These are phyloP conservation scores for Geococcyx californianus DNA, from an alignment of 2,113 vertebrate species.

Conservation along the genomic window DNA sequence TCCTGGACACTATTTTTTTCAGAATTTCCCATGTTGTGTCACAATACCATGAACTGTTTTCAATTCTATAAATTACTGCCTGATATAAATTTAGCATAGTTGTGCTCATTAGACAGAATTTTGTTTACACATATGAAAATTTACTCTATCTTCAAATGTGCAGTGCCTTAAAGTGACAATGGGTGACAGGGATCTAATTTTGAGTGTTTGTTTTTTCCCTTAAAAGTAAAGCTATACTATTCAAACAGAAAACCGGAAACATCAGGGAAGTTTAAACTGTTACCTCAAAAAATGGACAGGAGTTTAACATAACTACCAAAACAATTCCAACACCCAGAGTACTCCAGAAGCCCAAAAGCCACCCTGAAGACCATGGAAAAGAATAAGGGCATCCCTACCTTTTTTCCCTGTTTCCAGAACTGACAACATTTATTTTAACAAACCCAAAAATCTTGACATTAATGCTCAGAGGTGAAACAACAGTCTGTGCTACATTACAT, in stretches of 20 bases:
- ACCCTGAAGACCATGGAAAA: background rate
- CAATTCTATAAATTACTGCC: background rate
- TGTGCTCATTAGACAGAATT: background rate
- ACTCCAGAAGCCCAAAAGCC: background rate
- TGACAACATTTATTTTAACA: background rate
- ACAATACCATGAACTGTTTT: background rate
- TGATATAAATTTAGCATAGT: background rate
- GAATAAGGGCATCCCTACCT: background rate
- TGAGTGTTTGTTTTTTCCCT: background rate
- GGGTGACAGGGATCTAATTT: background rate
- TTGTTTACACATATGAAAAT: background rate
- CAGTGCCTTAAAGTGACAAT: background rate
- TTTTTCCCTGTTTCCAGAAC: background rate
- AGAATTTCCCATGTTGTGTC: background rate
- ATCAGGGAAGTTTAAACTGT: rapidly evolving
- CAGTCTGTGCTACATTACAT: background rate
- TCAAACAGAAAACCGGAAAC: background rate
- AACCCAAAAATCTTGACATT: background rate
- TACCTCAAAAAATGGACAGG: background rate
- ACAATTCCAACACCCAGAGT: background rate
- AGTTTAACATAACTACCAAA: background rate
- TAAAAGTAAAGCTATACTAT: background rate
- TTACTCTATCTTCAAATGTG: background rate
- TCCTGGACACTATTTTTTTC: background rate
- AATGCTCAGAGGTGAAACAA: background rate